These are phyloP conservation scores for Dasysyrphus albostriatus DNA, from an alignment of 2,888 invertebrate species.

Conservation along the genomic window DNA sequence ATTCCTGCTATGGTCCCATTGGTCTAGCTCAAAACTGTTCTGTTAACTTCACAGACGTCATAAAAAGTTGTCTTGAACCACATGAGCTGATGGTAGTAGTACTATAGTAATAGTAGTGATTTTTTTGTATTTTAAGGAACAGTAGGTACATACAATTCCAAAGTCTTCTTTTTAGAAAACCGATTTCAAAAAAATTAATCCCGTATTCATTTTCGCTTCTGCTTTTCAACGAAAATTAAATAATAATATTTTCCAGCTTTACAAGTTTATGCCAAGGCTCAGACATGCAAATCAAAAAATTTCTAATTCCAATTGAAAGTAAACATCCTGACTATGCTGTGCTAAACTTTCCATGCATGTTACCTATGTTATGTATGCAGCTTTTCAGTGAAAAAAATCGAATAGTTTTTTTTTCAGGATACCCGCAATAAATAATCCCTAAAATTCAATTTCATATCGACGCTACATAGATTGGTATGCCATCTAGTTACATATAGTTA, in stretches of 20 bases:
- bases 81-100: no score
- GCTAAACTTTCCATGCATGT: neutral
- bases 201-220: neutral
- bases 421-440: slow-evolving; percentile 24
- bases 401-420: neutral
- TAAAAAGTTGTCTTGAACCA: no score
- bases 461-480: neutral
- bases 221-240: neutral
- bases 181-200: no score
- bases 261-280: neutral
- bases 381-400: neutral
- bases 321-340: slow-evolving; percentile 24
- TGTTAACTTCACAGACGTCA: no score
- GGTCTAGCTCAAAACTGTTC: no score
- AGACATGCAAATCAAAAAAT: slow-evolving; percentile 22
- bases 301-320: slow-evolving; percentile 53
- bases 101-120: no score
- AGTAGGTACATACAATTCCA: no score
- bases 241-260: slow-evolving; percentile 24
- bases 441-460: slow-evolving; percentile 46
- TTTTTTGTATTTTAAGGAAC: no score
- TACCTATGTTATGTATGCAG: no score
- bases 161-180: no score
- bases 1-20: no score
- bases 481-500: no score